These are phyloP conservation scores for Eospalax fontanierii DNA, from an alignment of 2,797 vertebrate genomes.

Conservation along the genomic window DNA sequence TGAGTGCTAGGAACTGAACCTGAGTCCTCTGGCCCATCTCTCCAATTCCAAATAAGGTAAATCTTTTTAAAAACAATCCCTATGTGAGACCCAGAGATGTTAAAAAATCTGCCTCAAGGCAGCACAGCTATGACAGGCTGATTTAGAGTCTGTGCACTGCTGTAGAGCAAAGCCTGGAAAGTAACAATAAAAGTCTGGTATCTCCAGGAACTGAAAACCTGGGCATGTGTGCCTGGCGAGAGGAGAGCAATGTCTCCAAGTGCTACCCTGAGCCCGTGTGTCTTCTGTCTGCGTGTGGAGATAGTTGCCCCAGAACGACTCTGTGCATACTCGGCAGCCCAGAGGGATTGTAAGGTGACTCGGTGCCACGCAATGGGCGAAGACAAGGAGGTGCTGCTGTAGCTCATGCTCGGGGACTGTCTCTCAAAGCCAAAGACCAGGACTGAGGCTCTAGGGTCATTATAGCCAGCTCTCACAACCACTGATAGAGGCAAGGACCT, in stretches of 20 bases:
- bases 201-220: not conserved
- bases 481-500: fast-evolving
- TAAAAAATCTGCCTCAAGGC: not conserved
- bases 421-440: not conserved
- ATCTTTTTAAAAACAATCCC: not conserved
- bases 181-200: not conserved
- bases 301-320: not conserved
- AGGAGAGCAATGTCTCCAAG: not conserved
- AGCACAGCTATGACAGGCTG: not conserved
- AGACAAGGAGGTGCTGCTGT: not conserved
- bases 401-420: not conserved
- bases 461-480: not conserved
- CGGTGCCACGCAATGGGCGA: not conserved
- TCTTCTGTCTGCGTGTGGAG: fast-evolving
- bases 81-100: not conserved
- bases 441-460: not conserved
- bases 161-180: not conserved
- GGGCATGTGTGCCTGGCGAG: fast-evolving
- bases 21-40: too few species aligned
- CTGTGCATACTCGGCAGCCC: not conserved
- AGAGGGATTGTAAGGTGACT: fast-evolving
- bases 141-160: not conserved
- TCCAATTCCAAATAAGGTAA: too few species aligned
- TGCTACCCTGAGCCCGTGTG: fast-evolving
- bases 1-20: too few species aligned